Evolutionary conservation across 2,113 vertebrate genomes (phyloP), one percentile per base, ranked within the genome.

Genomic region (Climacteris rufus): DNA sequence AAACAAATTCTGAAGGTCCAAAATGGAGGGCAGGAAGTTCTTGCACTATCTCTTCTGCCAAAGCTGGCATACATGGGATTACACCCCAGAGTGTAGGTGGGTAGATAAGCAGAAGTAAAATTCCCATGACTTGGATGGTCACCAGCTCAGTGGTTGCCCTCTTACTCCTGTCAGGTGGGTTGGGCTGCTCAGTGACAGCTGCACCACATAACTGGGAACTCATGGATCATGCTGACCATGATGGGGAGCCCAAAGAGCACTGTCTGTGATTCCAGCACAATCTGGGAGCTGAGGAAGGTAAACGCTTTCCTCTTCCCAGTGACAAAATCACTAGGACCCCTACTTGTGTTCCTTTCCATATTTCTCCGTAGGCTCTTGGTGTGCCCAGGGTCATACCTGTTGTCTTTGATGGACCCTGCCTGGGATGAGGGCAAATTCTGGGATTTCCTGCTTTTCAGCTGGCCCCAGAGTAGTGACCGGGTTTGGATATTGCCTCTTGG

Each of bases 271-370:
- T 76, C 44, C 31, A 64, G 52, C 15, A 54, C 30, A 44, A 64
- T 11, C 18, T 83, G 28, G 16, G 31, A 79, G 33, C 49, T 83
- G 70, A 69, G 40, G 20, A 80, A 85, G 16, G 16, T 12, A 61
- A 65, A 76, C 12, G 9, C 18, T 91, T 68, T 61, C 28, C 11
- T 77, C 16, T 57, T 74, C 17, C 8, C 31, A 63, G 37, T 66
- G 2, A 9, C 71, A 87, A 61, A 40, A 6, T 27, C 13, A 35
- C 23, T 20, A 45, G 53, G 28, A 71, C 5, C 8, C 15, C 12
- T 25, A 8, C 8, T 10, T 47, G 10, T 28, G 25, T 30, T n/a
- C 7, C 4, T 60, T n/a, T 49, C 13, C 2, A 0, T 15, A 17
- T 77, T 88, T 77, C 25, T 47, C 44, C 25, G 18, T 19, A 50